These are phyloP conservation scores for Limnothrissa miodon DNA, from an alignment of 2,113 vertebrate species.

Conservation along the genomic window DNA sequence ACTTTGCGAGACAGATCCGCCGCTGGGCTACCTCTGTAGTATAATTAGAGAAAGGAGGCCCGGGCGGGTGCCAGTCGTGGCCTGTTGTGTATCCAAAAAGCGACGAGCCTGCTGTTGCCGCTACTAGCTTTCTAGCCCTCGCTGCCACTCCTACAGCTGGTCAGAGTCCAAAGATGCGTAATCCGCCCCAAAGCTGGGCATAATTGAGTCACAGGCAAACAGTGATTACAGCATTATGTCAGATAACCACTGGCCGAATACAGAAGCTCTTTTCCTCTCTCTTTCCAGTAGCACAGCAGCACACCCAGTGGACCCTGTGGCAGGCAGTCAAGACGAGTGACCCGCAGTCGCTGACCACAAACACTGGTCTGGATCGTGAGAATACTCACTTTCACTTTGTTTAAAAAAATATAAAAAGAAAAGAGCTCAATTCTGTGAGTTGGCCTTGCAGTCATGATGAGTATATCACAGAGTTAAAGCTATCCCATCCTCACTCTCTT, in stretches of 20 bases:
- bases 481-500: not conserved
- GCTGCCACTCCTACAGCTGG: not conserved
- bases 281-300: not conserved
- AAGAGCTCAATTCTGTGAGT: not conserved
- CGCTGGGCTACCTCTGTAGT: not conserved
- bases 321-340: not conserved
- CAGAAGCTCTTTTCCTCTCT: not conserved
- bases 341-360: not conserved
- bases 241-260: conserved; percentile 43
- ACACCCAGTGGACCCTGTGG: not conserved
- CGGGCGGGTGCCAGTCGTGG: not conserved
- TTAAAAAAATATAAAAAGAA: not conserved
- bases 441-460: not conserved
- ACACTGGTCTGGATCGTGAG: not conserved
- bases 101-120: not conserved
- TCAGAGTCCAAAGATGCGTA: not conserved
- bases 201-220: conserved; percentile 32
- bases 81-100: not conserved
- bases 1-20: not conserved
- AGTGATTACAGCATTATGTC: conserved; percentile 52
- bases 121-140: not conserved
- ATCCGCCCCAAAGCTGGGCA: conserved; percentile 26
- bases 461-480: not conserved
- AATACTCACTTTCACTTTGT: not conserved
- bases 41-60: not conserved